Evolutionary conservation across 2,888 invertebrate species (phyloP).

Genomic region (Brenthis daphne): DNA sequence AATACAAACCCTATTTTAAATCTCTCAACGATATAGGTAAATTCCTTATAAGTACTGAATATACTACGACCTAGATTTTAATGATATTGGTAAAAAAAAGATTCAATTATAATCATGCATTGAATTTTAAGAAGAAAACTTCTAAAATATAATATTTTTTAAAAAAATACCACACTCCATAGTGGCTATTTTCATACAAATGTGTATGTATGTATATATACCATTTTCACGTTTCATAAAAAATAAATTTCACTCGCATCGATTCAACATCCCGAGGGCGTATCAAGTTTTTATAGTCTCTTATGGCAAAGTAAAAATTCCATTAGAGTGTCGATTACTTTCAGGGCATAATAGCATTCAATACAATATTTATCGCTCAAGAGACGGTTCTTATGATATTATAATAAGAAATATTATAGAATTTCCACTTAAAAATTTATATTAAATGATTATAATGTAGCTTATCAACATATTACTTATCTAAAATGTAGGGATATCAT

Average conservation of each 20-base stretch:
- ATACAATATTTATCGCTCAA: slow-evolving; percentile 18
- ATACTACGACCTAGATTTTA: no score
- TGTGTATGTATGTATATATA: not conserved
- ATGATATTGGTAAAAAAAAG: no score
- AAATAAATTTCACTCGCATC: slow-evolving; percentile 1
- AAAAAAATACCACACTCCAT: no score
- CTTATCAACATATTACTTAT: no score
- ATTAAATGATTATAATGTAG: no score
- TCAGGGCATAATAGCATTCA: slow-evolving; percentile 9
- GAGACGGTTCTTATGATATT: not conserved
- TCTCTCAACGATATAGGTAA: no score
- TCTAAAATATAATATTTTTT: no score
- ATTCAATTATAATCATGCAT: no score
- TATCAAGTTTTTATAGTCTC: slow-evolving; percentile 57
- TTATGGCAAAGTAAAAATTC: slow-evolving; percentile 48
- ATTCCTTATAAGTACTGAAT: no score
- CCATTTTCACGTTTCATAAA: slow-evolving; percentile 14
- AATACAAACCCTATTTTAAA: no score
- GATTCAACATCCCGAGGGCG: slow-evolving; percentile 43
- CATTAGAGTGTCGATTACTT: slow-evolving; percentile 57
- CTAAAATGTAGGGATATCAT: no score
- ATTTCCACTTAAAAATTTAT: not conserved
- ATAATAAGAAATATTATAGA: not conserved
- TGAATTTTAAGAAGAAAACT: no score
- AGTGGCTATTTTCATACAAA: not conserved